Evolutionary conservation across 92 coral and sea anemone genomes (phyloP), one percentile per base, ranked within the genome.

Genomic region (Epizoanthus illoricatus): DNA sequence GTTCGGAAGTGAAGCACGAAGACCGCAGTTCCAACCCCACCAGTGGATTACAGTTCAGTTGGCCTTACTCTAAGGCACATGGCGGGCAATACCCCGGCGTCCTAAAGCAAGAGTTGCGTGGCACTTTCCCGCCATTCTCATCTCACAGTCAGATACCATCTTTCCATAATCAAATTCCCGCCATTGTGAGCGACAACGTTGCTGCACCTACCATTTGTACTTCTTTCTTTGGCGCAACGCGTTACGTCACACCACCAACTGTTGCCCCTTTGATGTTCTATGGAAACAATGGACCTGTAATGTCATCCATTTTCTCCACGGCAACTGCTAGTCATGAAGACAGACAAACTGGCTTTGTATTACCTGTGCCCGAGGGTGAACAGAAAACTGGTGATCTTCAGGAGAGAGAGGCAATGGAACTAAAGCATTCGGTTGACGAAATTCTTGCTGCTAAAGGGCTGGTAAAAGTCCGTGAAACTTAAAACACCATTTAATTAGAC

Each of bases 401-500:
- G 54, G 81, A 58, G 24, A 17, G 40, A 17, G 65, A 45, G 74
- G 52, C 43, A 18, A 15, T 18, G 45, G 70, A 71, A 20, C 80
- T 71, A 5, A 63, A 65, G 42, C 86, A 72, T 55, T 86, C 89
- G 43, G 41, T 73, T 57, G 89, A 86, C 56, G 89, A 86, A 69
- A 58, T 86, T 23, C 81, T 86, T 8, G 89, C 89, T 0, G 89
- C 89, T 18, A 81, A 86, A 74, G 86, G 86, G 39, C 79, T 86
- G 45, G 71, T 64, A 11, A 78, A 78, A 78, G 82, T 78, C 43
- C 18, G 55, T 42, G 82, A 78, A 62, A 78, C 71, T 5, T 78
- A 45, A 78, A 13, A 12, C 9, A 12, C 39, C 13, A n/a, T 19
- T 62, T n/a, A 17, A 15, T 20, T 3, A 40, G 10, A 68, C 9